A percentile compares a stretch with the other conserved stretches of the same genome.
These are phyloP conservation scores for Hirtodrosophila confusa DNA, from an alignment of 2,888 invertebrate species.

Conservation along the genomic window DNA sequence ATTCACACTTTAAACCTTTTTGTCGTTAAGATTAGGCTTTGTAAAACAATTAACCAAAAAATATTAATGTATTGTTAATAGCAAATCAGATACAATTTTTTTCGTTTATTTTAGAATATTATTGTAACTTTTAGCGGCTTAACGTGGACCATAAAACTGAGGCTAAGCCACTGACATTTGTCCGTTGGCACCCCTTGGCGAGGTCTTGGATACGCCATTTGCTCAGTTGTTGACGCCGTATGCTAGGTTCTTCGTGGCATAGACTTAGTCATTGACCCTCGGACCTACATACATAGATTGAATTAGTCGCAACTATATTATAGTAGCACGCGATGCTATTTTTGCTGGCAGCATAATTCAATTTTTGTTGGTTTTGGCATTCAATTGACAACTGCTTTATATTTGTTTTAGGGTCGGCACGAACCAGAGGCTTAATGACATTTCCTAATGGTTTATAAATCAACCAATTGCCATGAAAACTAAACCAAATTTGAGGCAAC, in stretches of 20 bases:
- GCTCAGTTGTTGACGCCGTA: slow-evolving; percentile 12
- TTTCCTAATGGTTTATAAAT: neutral
- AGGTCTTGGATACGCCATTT: slow-evolving; percentile 12
- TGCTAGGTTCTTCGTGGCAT: slow-evolving; percentile 27
- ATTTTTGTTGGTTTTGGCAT: slow-evolving; percentile 31
- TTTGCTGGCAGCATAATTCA: slow-evolving; percentile 39
- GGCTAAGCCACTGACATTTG: too few species aligned
- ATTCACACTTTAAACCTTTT: too few species aligned
- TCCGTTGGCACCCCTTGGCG: too few species aligned
- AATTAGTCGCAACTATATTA: slow-evolving; percentile 19
- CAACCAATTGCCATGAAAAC: neutral
- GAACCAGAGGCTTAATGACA: slow-evolving; percentile 4
- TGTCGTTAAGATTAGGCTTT: too few species aligned
- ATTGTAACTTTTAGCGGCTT: too few species aligned
- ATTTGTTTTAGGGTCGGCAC: slow-evolving; percentile 26
- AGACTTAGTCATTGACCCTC: slow-evolving; percentile 60
- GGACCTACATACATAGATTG: slow-evolving; percentile 53
- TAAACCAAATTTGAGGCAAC: neutral
- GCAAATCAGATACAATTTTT: too few species aligned
- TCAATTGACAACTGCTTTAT: slow-evolving; percentile 18
- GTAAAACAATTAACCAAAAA: too few species aligned
- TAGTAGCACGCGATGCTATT: slow-evolving; percentile 44
- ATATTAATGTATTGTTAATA: too few species aligned
- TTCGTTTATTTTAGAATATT: too few species aligned
- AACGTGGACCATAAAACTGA: too few species aligned